Base-by-base conservation (phyloP, 2,797 vertebrate species). In the Loriculus beryllinus region DNA sequence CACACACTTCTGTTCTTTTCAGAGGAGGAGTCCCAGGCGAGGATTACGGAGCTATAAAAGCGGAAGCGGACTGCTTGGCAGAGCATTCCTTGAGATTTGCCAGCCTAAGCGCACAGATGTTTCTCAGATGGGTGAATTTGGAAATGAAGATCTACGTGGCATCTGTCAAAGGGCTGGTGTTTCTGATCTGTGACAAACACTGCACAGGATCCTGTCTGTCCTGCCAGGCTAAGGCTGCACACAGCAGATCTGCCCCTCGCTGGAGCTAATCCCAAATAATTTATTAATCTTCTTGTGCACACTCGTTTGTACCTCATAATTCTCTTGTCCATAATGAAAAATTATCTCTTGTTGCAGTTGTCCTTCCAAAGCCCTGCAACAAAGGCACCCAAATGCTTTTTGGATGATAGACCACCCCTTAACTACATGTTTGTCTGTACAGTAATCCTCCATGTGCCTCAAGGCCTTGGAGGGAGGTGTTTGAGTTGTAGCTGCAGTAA, bases 111-210 rank as follows among this genome's bases (percentile, higher is more conserved):
- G 92, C 92, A 96, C 98, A 99, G 98, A 98, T 99, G 98, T 98
- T 97, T 94, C 97, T 98, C 98, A 99, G 98, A 98, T 98, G 98
- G 97, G 84, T 89, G 82, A 94, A 98, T 97, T 94, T 97, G 98
- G 97, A 98, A 95, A 97, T 98, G 98, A 98, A 96, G 98, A 98
- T 98, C 97, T 97, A 98, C 95, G 97, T 97, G 97, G 98, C 97
- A 93, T 98, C 97, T 98, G 97, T 98, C 98, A 97, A 96, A 93
- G 94, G 78, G 95, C 45, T 47, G 97, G 97, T 95, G 96, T 98
- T 98, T 98, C 98, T 97, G 97, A 98, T 98, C 98, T 98, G 97
- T 97, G 97, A 98, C 96, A 97, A 98, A 98, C 98, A 98, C 98
- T 98, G 98, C 97, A 43, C 98, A 98, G 98, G 98, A 96, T 97